phyloP scores from a whole-genome alignment of 2,888 invertebrate species.

The Diaphora mendica region DNA sequence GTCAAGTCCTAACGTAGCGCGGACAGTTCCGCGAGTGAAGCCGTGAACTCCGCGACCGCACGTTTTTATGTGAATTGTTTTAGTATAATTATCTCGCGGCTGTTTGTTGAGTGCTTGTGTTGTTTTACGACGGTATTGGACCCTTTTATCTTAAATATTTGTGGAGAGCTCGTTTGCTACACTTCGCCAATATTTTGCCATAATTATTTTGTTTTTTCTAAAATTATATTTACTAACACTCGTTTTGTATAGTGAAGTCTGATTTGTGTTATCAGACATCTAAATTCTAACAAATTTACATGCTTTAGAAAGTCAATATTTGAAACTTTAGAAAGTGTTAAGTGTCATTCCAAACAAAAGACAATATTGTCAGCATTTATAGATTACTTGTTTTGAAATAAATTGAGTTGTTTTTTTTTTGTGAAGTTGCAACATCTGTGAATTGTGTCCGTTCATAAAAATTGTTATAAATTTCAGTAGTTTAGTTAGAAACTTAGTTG shows the following conservation, averaged over 20 bases:
- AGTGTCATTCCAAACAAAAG: slow-evolving; percentile 86
- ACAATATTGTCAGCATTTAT: slow-evolving; percentile 86
- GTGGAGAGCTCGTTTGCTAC: slow-evolving; percentile 69
- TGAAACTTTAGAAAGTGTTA: slow-evolving; percentile 67
- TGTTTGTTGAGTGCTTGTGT: slow-evolving; percentile 66
- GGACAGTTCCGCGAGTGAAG: not conserved
- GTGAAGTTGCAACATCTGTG: slow-evolving; percentile 65
- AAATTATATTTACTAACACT: slow-evolving; percentile 72
- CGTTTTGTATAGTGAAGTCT: slow-evolving; percentile 64
- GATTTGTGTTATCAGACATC: slow-evolving; percentile 67
- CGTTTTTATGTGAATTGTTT: slow-evolving; percentile 57
- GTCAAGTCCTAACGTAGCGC: slow-evolving; percentile 29
- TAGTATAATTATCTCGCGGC: slow-evolving; percentile 64
- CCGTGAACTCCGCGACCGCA: slow-evolving; percentile 38
- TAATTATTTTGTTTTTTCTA: slow-evolving; percentile 70
- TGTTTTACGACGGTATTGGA: slow-evolving; percentile 66
- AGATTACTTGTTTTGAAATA: slow-evolving; percentile 74
- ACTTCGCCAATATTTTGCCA: slow-evolving; percentile 85
- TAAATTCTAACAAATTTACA: slow-evolving; percentile 76
- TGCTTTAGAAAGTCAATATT: slow-evolving; percentile 63
- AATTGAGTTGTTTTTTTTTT: slow-evolving; percentile 62
- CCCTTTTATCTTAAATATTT: slow-evolving; percentile 71
- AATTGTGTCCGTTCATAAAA: slow-evolving; percentile 66
- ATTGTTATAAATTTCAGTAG: slow-evolving; percentile 71
- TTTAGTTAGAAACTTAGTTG: slow-evolving; percentile 71